Evolutionary conservation across 2,113 vertebrate species (phyloP), one percentile per base, ranked within the genome.

Genomic region (Dryoscopus gambensis): DNA sequence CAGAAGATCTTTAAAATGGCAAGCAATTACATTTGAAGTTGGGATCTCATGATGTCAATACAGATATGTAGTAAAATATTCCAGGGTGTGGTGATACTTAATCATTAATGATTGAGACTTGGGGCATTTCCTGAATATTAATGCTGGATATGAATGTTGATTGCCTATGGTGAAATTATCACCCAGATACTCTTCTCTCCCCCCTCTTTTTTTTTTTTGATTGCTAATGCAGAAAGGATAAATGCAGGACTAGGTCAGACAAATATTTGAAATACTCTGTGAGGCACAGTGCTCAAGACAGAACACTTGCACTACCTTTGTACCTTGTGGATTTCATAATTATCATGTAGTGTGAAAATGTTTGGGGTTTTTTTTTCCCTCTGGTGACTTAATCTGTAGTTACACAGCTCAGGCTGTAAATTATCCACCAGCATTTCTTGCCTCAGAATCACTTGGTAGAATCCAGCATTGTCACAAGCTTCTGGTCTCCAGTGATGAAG

Each of bases 41-140:
- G 78, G 92, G 31, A 62, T 95, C 90, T 96, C 85, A 78, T 94
- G 68, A 96, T 96, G 77, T 91, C 91, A 60, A 37, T 94, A 90
- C 71, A 94, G 95, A 97, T 96, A 91, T 55, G 79, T 42, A 93
- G 79, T 93, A 95, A 97, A 90, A 88, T 93, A 89, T 87, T 91
- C 81, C 71, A 88, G 79, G 92, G 94, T 93, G 90, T 91, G 95
- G 84, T 84, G 68, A 33, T 88, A 79, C 76, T 94, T 90, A 95
- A 96, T 94, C 92, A 94, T 97, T 95, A 89, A 83, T 95, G 95
- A 94, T 87, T 95, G 88, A 89, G 94, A 95, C 83, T 95, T 95
- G 80, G 83, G 88, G 80, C 53, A 75, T 93, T 97, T 96, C 88
- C 89, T 95, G 93, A 95, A 94, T 97, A 94, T 97, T 96, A 95